These are phyloP conservation scores for Rhynchomys soricoides DNA, from an alignment of 2,113 vertebrate genomes.

Conservation along the genomic window DNA sequence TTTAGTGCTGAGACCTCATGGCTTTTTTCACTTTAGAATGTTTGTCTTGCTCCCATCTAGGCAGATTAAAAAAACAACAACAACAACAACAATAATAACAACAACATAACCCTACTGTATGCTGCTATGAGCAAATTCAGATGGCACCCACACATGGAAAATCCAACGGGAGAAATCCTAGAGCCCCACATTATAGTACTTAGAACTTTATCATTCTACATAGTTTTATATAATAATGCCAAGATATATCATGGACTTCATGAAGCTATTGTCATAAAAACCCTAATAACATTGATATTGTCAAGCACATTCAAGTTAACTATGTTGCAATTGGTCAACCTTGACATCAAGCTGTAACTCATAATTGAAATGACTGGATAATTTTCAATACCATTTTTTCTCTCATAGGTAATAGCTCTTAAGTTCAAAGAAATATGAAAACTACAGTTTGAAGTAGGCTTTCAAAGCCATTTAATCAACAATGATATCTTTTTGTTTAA, in stretches of 20 bases:
- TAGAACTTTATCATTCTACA: neutral
- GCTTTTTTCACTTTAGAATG: neutral
- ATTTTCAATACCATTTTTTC: neutral
- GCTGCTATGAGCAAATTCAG: neutral
- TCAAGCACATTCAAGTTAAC: neutral
- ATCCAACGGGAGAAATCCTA: neutral
- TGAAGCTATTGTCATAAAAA: constrained; percentile 16
- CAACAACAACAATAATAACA: neutral
- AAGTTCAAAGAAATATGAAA: constrained; percentile 3
- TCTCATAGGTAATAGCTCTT: constrained; percentile 5
- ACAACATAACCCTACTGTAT: neutral
- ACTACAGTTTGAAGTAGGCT: neutral
- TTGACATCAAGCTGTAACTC: constrained; percentile 19
- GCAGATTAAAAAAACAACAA: neutral
- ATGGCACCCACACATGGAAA: neutral
- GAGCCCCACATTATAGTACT: neutral
- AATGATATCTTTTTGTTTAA: neutral
- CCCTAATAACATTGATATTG: neutral
- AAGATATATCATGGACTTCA: neutral
- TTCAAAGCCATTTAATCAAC: neutral
- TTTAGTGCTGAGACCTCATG: neutral
- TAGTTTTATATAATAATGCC: constrained; percentile 6
- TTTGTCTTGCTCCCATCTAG: neutral
- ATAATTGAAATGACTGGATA: constrained; percentile 45
- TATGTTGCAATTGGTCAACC: neutral